These are phyloP conservation scores for Synodontis membranacea DNA, from an alignment of 2,113 vertebrate genomes.

Conservation along the genomic window DNA sequence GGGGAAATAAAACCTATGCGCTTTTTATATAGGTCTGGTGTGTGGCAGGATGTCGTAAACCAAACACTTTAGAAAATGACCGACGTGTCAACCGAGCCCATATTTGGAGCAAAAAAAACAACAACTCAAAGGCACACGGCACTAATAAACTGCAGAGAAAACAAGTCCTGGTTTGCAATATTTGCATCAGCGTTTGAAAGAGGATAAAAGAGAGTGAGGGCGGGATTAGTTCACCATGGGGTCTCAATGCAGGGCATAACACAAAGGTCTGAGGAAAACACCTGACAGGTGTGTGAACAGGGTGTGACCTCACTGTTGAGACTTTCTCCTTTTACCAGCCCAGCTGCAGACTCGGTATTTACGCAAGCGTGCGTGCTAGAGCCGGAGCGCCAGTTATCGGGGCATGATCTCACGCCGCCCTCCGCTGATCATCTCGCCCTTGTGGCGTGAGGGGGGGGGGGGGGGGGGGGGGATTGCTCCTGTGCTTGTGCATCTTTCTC, in stretches of 20 bases:
- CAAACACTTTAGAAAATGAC: constrained; percentile 14
- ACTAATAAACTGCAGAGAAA: constrained; percentile 32
- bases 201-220: neutral
- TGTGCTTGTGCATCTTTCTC: constrained; percentile 42
- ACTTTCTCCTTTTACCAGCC: constrained; percentile 13
- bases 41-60: constrained; percentile 16
- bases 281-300: constrained; percentile 50
- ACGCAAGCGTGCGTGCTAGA: constrained; percentile 11
- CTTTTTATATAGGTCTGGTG: constrained; percentile 3
- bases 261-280: constrained; percentile 29
- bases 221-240: constrained; percentile 25
- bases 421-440: constrained; percentile 15
- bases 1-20: neutral
- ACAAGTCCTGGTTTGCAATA: constrained; percentile 41
- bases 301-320: constrained; percentile 30
- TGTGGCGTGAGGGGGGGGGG: neutral
- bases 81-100: neutral
- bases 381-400: constrained; percentile 30
- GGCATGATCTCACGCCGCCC: constrained; percentile 34
- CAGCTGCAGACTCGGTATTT: neutral
- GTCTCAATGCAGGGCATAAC: constrained; percentile 9
- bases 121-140: neutral
- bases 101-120: neutral
- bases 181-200: constrained; percentile 32
- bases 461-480: too few relatives aligned